Evolutionary conservation across 1,140 invertebrate genomes (phyloP).

Genomic region (Cydia fagiglandana): DNA sequence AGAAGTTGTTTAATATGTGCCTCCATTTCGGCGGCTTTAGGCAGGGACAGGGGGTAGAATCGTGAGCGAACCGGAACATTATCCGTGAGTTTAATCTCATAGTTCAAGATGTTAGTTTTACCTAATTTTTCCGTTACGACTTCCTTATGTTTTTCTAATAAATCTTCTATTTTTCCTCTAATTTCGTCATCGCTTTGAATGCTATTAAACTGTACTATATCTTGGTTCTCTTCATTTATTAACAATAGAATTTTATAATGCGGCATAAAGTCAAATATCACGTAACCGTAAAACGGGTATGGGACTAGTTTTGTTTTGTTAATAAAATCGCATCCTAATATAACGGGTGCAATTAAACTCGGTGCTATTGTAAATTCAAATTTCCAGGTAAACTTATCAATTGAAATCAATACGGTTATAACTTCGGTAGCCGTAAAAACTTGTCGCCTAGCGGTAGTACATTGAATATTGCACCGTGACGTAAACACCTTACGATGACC

Average conservation of each 20-base stretch:
- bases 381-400: not conserved
- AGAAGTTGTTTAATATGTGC: not conserved
- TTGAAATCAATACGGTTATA: too few species aligned
- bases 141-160: not conserved
- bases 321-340: constrained; percentile 1
- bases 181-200: too few species aligned
- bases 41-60: not conserved
- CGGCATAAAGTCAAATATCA: too few species aligned
- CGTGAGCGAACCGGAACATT: not conserved
- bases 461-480: too few species aligned
- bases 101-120: not conserved
- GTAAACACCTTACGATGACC: too few species aligned
- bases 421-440: too few species aligned
- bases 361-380: not conserved
- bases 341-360: not conserved
- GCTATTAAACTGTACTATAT: too few species aligned
- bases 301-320: not conserved
- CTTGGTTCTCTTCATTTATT: too few species aligned
- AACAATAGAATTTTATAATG: too few species aligned
- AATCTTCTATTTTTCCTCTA: not conserved
- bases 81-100: not conserved
- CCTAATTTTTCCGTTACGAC: not conserved
- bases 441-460: too few species aligned
- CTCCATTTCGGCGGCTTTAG: not conserved
- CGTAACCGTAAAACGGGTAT: not conserved